These are phyloP conservation scores for Liopterus haemorrhoidalis DNA, from an alignment of 2,888 invertebrate species.

Conservation along the genomic window DNA sequence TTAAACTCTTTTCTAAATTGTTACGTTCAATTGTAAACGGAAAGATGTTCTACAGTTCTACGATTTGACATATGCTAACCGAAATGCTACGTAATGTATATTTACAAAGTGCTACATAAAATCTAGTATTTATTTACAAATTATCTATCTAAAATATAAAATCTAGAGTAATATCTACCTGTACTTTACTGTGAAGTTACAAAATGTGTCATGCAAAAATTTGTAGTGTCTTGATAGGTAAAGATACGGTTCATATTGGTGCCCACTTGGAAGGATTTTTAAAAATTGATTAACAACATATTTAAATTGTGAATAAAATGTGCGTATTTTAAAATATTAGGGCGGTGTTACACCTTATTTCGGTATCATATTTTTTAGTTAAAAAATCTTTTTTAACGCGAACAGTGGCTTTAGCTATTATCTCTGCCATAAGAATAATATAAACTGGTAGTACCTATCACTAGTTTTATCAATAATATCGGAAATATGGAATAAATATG, in stretches of 20 bases:
- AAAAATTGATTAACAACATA: too few relatives aligned
- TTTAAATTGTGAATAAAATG: too few relatives aligned
- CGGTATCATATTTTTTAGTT: conserved; percentile 15
- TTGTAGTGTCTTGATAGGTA: not conserved
- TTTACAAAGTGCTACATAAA: too few relatives aligned
- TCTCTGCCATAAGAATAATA: conserved; percentile 39
- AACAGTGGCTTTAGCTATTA: conserved; percentile 43
- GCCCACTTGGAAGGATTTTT: too few relatives aligned
- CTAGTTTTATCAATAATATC: conserved; percentile 43
- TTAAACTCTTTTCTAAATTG: too few relatives aligned
- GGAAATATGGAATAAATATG: not conserved
- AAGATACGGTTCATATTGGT: not conserved
- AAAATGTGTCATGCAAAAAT: conserved; percentile 1
- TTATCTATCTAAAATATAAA: too few relatives aligned
- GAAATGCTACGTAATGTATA: too few relatives aligned
- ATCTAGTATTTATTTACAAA: too few relatives aligned
- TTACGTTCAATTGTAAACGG: too few relatives aligned
- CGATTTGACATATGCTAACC: too few relatives aligned
- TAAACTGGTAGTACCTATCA: conserved; percentile 41
- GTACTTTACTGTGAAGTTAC: not conserved
- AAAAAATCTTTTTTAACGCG: conserved; percentile 37
- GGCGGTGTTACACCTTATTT: conserved; percentile 21
- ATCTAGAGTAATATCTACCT: not conserved
- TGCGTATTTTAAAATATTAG: conserved; percentile 7
- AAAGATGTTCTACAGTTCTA: too few relatives aligned